These are phyloP conservation scores for Fissipunctia ypsillon DNA, from an alignment of 2,888 invertebrate species.

Conservation along the genomic window DNA sequence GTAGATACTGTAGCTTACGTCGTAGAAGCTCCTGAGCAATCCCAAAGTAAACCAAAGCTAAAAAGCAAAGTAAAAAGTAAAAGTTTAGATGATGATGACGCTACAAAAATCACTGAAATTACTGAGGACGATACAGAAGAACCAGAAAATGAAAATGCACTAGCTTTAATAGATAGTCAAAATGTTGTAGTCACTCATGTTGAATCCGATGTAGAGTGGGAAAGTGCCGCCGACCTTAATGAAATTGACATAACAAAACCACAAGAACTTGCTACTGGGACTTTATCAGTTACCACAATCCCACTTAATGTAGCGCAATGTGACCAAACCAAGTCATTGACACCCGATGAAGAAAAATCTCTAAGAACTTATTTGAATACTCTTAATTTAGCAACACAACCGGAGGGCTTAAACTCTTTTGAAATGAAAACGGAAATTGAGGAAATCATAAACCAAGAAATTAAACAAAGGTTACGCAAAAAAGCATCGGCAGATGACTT, in stretches of 20 bases:
- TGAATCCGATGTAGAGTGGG: constrained; percentile 92
- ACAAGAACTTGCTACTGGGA: constrained; percentile 79
- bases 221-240: constrained; percentile 85
- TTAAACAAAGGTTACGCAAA: constrained; percentile 83
- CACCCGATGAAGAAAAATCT: constrained; percentile 90
- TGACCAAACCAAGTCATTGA: constrained; percentile 84
- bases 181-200: constrained; percentile 91
- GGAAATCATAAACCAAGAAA: constrained; percentile 85
- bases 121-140: constrained; percentile 74
- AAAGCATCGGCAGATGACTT: constrained; percentile 84
- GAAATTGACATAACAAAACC: constrained; percentile 68
- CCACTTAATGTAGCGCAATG: constrained; percentile 85
- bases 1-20: constrained; percentile 72
- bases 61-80: constrained; percentile 83
- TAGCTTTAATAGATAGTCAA: constrained; percentile 84
- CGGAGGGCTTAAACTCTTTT: constrained; percentile 79
- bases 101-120: constrained; percentile 85
- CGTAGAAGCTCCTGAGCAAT: constrained; percentile 86
- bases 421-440: constrained; percentile 88
- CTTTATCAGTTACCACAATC: constrained; percentile 83
- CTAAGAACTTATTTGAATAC: constrained; percentile 90
- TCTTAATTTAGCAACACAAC: constrained; percentile 89
- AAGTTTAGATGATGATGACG: constrained; percentile 87
- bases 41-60: constrained; percentile 79
- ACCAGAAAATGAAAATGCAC: constrained; percentile 73